phyloP scores from a whole-genome alignment of 2,113 vertebrate species.

The Semnornis frantzii region DNA sequence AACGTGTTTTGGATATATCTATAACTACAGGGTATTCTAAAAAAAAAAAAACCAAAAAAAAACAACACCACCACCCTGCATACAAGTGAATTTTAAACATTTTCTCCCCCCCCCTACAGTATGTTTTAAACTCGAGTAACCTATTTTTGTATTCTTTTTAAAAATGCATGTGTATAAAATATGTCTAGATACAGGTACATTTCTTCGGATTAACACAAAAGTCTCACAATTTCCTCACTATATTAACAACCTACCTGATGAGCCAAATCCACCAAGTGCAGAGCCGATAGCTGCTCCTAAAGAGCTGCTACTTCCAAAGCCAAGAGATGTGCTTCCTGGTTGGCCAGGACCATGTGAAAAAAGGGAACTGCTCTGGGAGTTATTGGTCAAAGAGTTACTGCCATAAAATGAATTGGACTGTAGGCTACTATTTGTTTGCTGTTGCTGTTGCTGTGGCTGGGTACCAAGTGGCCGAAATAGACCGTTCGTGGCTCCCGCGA shows the following conservation, averaged over 20 bases:
- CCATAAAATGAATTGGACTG: constrained; percentile 95
- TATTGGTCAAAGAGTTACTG: constrained; percentile 87
- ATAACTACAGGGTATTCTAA: neutral
- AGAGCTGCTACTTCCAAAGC: constrained; percentile 91
- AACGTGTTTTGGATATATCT: neutral
- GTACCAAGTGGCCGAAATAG: constrained; percentile 92
- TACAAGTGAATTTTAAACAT: neutral
- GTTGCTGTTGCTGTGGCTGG: constrained; percentile 86
- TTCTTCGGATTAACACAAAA: constrained; percentile 7
- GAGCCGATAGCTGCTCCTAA: constrained; percentile 92
- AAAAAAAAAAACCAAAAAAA: neutral
- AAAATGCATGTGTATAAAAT: neutral
- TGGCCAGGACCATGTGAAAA: constrained; percentile 93
- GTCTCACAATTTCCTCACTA: constrained; percentile 45
- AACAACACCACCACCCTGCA: too few relatives aligned
- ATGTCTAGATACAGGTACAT: neutral
- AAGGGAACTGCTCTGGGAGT: constrained; percentile 94
- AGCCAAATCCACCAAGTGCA: constrained; percentile 93
- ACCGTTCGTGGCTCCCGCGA: constrained; percentile 89
- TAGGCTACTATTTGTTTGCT: constrained; percentile 86
- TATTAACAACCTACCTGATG: constrained; percentile 85
- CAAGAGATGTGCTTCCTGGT: constrained; percentile 88
- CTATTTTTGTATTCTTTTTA: constrained; percentile 4
- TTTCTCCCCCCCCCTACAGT: neutral
- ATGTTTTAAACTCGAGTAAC: neutral